These are phyloP conservation scores for Pyrrhia umbra DNA, from an alignment of 2,888 invertebrate species.

Conservation along the genomic window DNA sequence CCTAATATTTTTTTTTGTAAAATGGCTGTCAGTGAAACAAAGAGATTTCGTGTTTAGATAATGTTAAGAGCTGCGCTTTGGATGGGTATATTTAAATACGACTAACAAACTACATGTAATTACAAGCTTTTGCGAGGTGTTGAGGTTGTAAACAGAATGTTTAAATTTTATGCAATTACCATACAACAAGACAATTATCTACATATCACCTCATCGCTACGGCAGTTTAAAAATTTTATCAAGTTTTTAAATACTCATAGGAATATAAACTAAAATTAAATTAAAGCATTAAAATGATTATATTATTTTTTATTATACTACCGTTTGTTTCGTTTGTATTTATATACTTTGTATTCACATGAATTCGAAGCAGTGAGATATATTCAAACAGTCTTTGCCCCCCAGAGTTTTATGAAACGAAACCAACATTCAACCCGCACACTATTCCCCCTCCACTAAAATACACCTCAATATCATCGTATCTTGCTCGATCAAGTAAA, in stretches of 20 bases:
- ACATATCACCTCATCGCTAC: no score
- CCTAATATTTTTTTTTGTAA: conserved; percentile 56
- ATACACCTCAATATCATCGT: conserved; percentile 65
- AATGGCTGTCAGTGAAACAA: conserved; percentile 57
- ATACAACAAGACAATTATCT: conserved; percentile 14
- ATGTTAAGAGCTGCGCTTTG: conserved; percentile 36
- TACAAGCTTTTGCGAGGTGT: conserved; percentile 48
- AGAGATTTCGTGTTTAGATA: conserved; percentile 59
- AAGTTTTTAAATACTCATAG: no score
- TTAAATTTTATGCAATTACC: conserved; percentile 4
- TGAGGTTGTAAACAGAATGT: conserved; percentile 30
- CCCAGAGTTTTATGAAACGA: conserved; percentile 45
- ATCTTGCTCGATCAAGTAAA: conserved; percentile 76
- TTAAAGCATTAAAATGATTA: neutral
- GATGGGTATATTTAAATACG: conserved; percentile 40
- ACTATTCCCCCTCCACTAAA: conserved; percentile 59
- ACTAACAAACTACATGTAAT: conserved; percentile 36
- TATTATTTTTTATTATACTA: neutral
- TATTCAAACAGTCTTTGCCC: conserved; percentile 25
- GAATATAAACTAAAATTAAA: neutral
- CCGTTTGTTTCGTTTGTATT: neutral
- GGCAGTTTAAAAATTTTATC: no score
- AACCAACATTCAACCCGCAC: conserved; percentile 46
- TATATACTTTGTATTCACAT: conserved; percentile 33
- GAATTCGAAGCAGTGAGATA: conserved; percentile 11